Evolutionary conservation across 2,797 vertebrate species (phyloP).

Genomic region (Sebastes itinus): DNA sequence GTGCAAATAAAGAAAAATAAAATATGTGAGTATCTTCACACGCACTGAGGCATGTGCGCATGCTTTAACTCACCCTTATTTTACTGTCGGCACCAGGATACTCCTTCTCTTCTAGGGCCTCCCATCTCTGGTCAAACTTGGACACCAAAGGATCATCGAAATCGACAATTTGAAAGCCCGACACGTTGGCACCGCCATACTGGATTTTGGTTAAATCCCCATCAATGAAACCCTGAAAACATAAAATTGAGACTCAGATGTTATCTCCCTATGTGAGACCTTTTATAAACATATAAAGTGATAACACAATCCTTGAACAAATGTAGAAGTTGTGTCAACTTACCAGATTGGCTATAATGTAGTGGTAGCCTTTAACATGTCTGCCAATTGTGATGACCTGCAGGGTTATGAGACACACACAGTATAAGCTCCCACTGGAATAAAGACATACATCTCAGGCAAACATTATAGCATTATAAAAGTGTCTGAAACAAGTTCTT

Average conservation of each 20-base stretch:
- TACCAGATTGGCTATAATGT: slow-evolving; percentile 99
- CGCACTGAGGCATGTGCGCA: background rate
- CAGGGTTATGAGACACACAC: background rate
- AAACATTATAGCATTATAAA: background rate
- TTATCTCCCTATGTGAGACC: background rate
- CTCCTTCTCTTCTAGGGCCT: slow-evolving; percentile 96
- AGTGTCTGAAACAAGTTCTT: background rate
- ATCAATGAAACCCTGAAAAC: slow-evolving; percentile 93
- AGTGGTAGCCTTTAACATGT: slow-evolving; percentile 99
- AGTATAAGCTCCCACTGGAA: background rate
- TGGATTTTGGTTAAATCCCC: slow-evolving; percentile 98
- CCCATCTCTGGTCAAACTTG: slow-evolving; percentile 98
- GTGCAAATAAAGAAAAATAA: background rate
- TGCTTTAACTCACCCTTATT: slow-evolving; percentile 74
- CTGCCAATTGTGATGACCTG: slow-evolving; percentile 98
- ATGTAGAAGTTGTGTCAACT: slow-evolving; percentile 53
- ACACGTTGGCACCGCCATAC: slow-evolving; percentile 98
- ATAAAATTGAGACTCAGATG: background rate
- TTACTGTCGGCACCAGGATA: slow-evolving; percentile 96
- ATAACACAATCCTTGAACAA: background rate
- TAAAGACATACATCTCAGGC: background rate
- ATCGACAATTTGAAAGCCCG: slow-evolving; percentile 99
- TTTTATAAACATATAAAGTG: background rate
- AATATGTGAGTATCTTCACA: background rate
- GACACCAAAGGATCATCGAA: slow-evolving; percentile 96